Evolutionary conservation across 2,113 vertebrate genomes (phyloP).

Genomic region (Hippolais icterina): DNA sequence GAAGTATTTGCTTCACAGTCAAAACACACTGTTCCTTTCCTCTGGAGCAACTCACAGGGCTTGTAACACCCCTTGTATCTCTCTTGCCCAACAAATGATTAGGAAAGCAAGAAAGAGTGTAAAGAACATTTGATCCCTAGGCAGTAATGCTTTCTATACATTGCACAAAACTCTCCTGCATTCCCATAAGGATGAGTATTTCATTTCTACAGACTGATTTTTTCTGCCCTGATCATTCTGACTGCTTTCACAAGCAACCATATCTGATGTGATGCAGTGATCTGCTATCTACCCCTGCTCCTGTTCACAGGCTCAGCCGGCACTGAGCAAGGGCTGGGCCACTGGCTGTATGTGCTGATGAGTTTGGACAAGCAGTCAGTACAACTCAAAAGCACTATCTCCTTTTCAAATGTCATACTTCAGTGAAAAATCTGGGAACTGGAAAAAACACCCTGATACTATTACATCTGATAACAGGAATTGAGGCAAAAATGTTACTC

Average conservation of each 20-base stretch:
- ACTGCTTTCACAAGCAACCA: not conserved
- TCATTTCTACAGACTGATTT: rapidly evolving
- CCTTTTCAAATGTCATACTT: not conserved
- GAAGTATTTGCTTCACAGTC: not conserved
- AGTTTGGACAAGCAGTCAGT: slow-evolving; percentile 23
- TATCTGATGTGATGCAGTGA: not conserved
- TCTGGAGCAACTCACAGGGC: not conserved
- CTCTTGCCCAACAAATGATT: not conserved
- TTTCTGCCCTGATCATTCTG: not conserved
- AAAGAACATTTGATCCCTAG: not conserved
- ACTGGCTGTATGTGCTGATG: not conserved
- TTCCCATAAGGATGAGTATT: not conserved
- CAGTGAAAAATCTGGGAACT: not conserved
- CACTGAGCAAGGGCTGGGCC: not conserved
- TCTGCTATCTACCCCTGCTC: not conserved
- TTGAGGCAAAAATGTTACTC: not conserved
- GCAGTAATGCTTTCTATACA: not conserved
- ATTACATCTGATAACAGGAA: not conserved
- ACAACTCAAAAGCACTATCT: not conserved
- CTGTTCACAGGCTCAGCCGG: not conserved
- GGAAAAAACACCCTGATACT: not conserved
- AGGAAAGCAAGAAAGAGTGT: not conserved
- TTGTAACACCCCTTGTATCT: not conserved
- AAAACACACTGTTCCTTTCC: not conserved
- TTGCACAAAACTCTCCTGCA: not conserved